phyloP scores from a whole-genome alignment of 2,888 invertebrate species.

The Ypsolopha scabrella region DNA sequence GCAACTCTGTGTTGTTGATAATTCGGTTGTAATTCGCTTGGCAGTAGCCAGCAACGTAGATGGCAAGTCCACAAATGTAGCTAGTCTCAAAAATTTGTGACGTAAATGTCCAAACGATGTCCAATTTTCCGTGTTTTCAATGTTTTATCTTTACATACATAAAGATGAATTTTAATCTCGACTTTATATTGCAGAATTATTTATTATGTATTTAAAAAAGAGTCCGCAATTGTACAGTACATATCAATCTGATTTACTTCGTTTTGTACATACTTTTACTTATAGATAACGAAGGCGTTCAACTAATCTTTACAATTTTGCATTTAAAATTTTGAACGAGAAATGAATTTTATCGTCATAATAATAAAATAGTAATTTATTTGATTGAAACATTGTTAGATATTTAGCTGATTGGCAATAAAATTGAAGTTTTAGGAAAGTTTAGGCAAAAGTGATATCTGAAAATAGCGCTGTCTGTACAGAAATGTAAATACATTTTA shows the following conservation, averaged over 20 bases:
- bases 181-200: constrained; percentile 8
- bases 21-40: constrained; percentile 1
- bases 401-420: constrained; percentile 59
- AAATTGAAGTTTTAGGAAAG: constrained; percentile 47
- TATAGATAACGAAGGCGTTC: constrained; percentile 25
- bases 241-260: constrained; percentile 48
- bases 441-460: constrained; percentile 30
- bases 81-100: constrained; percentile 10
- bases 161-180: constrained; percentile 7
- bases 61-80: constrained; percentile 8
- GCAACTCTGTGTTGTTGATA: background rate
- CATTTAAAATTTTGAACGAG: constrained; percentile 36
- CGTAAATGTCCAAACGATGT: background rate
- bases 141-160: too few relatives aligned
- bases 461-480: constrained; percentile 41
- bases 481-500: constrained; percentile 59
- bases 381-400: constrained; percentile 27
- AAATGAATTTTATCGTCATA: constrained; percentile 30
- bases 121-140: background rate
- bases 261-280: constrained; percentile 58
- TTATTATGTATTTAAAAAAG: constrained; percentile 29
- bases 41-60: background rate
- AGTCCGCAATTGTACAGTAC: constrained; percentile 48
- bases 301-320: constrained; percentile 38
- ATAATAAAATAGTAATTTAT: background rate